Evolutionary conservation across 1,140 invertebrate genomes (phyloP).

Genomic region (Pygmarrhopalites habei): DNA sequence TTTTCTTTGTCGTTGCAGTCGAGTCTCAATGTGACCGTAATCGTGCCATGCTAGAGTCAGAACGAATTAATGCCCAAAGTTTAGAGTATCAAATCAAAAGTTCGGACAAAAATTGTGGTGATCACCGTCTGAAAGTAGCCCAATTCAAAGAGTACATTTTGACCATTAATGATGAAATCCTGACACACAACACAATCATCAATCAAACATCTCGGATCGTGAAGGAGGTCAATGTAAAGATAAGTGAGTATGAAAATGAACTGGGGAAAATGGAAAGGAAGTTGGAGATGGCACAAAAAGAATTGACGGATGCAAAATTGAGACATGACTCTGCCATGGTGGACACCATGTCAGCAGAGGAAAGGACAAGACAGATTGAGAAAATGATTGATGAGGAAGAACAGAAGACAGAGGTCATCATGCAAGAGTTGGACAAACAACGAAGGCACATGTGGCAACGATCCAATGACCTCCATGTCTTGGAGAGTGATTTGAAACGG

Average conservation of each 20-base stretch:
- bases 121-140: background rate
- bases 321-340: background rate
- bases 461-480: background rate
- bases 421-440: slow-evolving; percentile 9
- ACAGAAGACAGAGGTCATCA: slow-evolving; percentile 1
- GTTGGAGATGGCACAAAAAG: background rate
- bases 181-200: background rate
- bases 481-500: background rate
- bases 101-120: background rate
- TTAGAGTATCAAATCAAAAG: background rate
- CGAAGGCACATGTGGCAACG: background rate
- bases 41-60: background rate
- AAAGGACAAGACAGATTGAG: slow-evolving; percentile 23
- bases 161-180: background rate
- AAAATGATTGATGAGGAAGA: slow-evolving; percentile 25
- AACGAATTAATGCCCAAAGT: background rate
- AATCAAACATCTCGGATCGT: background rate
- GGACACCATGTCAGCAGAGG: slow-evolving; percentile 7
- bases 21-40: background rate
- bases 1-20: too few species aligned
- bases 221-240: background rate
- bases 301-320: slow-evolving; percentile 1
- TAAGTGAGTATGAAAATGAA: background rate
- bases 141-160: background rate
- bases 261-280: slow-evolving; percentile 7